Evolutionary conservation across 2,113 vertebrate species (phyloP).

Genomic region (Phasianus colchicus): DNA sequence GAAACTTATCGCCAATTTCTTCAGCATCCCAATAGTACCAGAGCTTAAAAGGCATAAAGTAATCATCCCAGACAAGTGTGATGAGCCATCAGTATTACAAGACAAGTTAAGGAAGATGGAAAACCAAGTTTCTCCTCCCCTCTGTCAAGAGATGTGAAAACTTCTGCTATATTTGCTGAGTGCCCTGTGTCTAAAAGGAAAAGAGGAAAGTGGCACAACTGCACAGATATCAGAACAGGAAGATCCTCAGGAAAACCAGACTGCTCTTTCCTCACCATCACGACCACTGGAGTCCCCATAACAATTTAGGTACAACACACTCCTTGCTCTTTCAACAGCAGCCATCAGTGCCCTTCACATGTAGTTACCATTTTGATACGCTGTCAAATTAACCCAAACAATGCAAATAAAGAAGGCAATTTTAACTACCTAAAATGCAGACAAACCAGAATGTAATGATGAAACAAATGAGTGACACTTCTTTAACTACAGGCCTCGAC

Average conservation of each 20-base stretch:
- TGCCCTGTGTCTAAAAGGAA: conserved; percentile 21
- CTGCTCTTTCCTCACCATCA: background rate
- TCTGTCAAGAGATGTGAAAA: background rate
- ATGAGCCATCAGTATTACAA: background rate
- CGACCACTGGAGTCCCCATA: background rate
- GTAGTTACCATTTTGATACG: background rate
- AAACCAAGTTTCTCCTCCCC: background rate
- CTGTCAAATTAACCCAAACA: conserved; percentile 30
- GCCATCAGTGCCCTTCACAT: background rate
- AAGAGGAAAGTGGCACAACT: background rate
- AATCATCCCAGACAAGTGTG: background rate
- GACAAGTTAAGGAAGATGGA: background rate
- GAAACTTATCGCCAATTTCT: background rate
- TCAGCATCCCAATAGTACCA: background rate
- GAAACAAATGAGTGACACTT: background rate
- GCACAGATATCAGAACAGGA: conserved; percentile 11
- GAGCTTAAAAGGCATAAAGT: background rate
- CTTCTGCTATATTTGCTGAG: background rate
- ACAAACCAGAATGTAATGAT: background rate
- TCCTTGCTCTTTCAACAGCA: background rate
- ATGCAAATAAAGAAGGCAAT: background rate
- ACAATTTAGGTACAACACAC: background rate
- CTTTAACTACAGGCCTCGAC: background rate
- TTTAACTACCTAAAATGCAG: conserved; percentile 14
- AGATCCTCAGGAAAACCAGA: background rate